Evolutionary conservation across 35 echinoderm and acorn worm species (phyloP), one percentile per base, ranked within the genome.

Genomic region (Nesometra sesokonis): DNA sequence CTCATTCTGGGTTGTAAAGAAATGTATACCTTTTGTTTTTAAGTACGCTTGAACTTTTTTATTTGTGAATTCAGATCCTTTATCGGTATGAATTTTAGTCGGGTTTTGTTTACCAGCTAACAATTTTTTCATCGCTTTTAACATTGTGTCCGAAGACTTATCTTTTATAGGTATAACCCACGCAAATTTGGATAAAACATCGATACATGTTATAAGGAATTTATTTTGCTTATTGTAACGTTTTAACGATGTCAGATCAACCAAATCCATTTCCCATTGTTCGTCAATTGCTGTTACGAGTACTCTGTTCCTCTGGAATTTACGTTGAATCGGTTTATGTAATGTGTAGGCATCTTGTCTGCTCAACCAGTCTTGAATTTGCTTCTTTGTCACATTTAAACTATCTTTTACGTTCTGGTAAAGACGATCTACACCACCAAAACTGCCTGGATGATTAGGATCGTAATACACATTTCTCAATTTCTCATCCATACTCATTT

Each of bases 11-110:
- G 94, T 93, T 5, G 91, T 88, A 82, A 93, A 93, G 47, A 88
- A 87, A 81, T 89, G 80, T 84, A 91, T 88, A 32, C 77, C 77
- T 86, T 88, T 80, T 17, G 85, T 19, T 80, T 90, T 91, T 21
- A 97, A 79, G 34, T 35, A 97, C 13, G 29, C 33, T 47, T 93
- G 94, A 67, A 97, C 36, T 17, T 21, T 5, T 35, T 81, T 82
- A 84, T 97, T 97, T 11, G 83, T 93, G 80, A 93, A 93, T 84
- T 97, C 91, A 0, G 46, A 84, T 67, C 88, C 90, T 77, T 82
- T 93, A 46, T 91, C 90, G 7, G 84, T 82, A 27, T 91, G 90
- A n/a, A 91, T 35, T 27, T 80, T 78, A 13, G 32, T 21, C 0
- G 90, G 87, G 13, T 27, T 83, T 17, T 86, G 30, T 27, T 82